Conservation (phyloP, 23 tunicate species). For the Styela plicata region DNA sequence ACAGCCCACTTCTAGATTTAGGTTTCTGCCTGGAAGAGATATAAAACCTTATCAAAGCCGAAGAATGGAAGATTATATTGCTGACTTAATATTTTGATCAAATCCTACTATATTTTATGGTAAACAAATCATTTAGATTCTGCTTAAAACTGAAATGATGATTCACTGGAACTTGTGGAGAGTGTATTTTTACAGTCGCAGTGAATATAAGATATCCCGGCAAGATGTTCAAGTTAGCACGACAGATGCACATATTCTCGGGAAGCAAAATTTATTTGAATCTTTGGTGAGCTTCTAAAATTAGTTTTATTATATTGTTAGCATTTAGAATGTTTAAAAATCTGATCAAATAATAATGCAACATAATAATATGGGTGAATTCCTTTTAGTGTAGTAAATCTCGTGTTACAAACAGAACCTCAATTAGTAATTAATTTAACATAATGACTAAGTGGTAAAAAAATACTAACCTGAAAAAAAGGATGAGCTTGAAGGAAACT, state of each 20-base stretch:
- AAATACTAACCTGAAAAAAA: constrained; percentile 42
- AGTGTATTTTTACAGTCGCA: too few relatives aligned
- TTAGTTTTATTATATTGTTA: too few relatives aligned
- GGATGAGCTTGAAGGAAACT: constrained; percentile 59
- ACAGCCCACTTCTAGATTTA: not conserved
- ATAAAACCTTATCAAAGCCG: not conserved
- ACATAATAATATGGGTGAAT: not conserved
- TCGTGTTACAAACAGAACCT: not conserved
- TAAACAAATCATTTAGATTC: not conserved
- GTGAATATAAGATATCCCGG: too few relatives aligned
- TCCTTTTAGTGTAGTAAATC: not conserved
- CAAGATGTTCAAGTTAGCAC: too few relatives aligned
- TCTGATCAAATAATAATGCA: too few relatives aligned
- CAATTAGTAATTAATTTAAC: not conserved
- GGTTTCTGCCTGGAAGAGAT: constrained; percentile 6
- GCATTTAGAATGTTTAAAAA: not conserved
- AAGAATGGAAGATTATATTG: not conserved
- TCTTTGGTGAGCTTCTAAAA: too few relatives aligned
- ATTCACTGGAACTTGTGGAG: not conserved
- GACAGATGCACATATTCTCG: too few relatives aligned
- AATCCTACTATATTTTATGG: too few relatives aligned
- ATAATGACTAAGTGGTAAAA: constrained; percentile 22
- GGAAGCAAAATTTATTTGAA: too few relatives aligned
- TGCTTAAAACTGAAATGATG: not conserved
- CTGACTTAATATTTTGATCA: not conserved